Evolutionary conservation across 2,888 invertebrate species (phyloP).

Genomic region (Heliconius hortense): DNA sequence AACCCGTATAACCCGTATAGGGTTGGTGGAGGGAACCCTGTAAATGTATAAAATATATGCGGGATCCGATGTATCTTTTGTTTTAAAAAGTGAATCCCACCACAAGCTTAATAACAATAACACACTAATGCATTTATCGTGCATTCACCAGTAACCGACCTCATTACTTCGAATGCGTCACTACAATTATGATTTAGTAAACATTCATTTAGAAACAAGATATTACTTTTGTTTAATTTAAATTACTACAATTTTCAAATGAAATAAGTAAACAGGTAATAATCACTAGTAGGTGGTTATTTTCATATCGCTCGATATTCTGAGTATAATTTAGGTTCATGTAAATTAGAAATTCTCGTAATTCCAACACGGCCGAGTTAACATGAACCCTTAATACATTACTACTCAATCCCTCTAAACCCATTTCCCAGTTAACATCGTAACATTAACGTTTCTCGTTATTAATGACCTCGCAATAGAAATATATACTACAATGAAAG

Average conservation of each 20-base stretch:
- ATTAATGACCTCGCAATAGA: neutral
- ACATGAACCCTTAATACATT: neutral
- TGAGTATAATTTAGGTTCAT: neutral
- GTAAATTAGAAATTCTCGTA: neutral
- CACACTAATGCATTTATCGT: neutral
- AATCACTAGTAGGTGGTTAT: neutral
- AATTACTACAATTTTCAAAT: neutral
- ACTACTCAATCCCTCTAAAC: neutral
- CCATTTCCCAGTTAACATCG: neutral
- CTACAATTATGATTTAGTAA: neutral
- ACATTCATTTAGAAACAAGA: constrained; percentile 4
- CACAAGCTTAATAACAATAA: neutral
- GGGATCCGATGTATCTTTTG: neutral
- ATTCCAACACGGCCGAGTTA: neutral
- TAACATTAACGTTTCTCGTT: neutral
- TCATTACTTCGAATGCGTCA: constrained; percentile 2
- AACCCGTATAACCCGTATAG: no score
- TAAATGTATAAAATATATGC: no score
- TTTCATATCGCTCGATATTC: neutral
- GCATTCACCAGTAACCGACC: constrained; percentile 2
- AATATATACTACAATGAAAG: neutral
- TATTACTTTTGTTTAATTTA: neutral
- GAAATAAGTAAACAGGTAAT: neutral
- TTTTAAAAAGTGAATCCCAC: neutral
- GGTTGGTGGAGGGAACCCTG: no score